Conservation (phyloP, 2,888 invertebrate genomes). For the Blastobasis adustella region DNA sequence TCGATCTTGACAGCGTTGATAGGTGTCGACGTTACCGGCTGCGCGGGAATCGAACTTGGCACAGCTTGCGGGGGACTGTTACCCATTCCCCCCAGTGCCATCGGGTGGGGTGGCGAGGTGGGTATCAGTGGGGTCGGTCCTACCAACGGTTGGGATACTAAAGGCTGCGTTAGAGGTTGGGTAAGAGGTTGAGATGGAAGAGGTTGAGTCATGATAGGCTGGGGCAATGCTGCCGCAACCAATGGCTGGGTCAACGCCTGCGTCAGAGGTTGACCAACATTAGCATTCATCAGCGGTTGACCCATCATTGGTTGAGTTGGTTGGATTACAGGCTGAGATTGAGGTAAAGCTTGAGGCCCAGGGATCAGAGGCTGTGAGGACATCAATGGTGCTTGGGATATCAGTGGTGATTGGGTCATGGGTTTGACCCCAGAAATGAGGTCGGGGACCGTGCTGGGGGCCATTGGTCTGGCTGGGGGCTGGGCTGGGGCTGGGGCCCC, state of each 20-base stretch:
- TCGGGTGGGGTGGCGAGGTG: slow-evolving; percentile 11
- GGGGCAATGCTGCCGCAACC: no score
- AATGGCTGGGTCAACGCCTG: not conserved
- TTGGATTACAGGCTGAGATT: not conserved
- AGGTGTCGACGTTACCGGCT: slow-evolving; percentile 61
- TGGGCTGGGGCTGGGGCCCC: slow-evolving; percentile 18
- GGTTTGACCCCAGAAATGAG: slow-evolving; percentile 2
- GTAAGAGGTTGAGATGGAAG: not conserved
- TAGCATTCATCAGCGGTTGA: not conserved
- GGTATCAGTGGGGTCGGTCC: slow-evolving; percentile 18
- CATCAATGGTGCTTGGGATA: slow-evolving; percentile 11
- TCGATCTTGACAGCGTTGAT: slow-evolving; percentile 50
- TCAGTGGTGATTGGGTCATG: slow-evolving; percentile 9
- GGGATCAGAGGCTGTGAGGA: slow-evolving; percentile 1
- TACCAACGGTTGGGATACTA: slow-evolving; percentile 5
- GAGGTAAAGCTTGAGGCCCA: slow-evolving; percentile 6
- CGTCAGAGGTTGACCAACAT: not conserved
- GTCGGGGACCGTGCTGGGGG: slow-evolving; percentile 40
- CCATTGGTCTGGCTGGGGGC: slow-evolving; percentile 31
- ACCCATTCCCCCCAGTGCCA: slow-evolving; percentile 34
- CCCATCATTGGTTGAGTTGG: no score
- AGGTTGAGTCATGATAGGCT: not conserved
- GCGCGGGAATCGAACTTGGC: slow-evolving; percentile 30
- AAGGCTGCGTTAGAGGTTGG: slow-evolving; percentile 22
- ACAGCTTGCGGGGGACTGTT: slow-evolving; percentile 45